Percentiles rank a stretch among this genome's conserved stretches.
Conservation (phyloP, 2,797 vertebrate species). For the Numenius phaeopus region DNA sequence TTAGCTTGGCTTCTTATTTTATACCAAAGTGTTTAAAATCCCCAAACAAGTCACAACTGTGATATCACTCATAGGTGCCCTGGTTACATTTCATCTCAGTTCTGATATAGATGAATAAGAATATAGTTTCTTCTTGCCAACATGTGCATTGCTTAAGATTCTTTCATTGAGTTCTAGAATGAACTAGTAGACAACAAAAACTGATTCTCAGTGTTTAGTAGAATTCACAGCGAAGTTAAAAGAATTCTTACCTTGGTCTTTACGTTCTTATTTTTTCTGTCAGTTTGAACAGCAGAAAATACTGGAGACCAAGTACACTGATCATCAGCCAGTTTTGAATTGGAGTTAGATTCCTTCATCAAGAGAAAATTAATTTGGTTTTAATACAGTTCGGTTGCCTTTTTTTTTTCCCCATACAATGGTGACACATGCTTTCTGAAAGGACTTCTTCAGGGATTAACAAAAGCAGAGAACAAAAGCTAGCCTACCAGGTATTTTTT, state of each 20-base stretch:
- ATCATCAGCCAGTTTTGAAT: constrained; percentile 12
- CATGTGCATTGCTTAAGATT: neutral
- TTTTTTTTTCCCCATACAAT: neutral
- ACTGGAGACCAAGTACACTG: neutral
- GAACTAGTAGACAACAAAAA: neutral
- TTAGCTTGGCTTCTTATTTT: neutral
- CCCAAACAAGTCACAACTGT: neutral
- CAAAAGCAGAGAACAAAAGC: neutral
- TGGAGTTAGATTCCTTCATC: constrained; percentile 69
- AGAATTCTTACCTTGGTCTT: constrained; percentile 73
- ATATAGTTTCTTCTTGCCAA: neutral
- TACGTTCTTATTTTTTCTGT: neutral
- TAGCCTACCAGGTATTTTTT: neutral
- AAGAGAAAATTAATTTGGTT: neutral
- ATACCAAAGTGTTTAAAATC: neutral
- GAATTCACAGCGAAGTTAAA: neutral
- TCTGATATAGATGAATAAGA: neutral
- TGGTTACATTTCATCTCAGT: neutral
- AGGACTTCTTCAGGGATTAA: neutral
- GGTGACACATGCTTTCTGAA: neutral
- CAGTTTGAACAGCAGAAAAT: constrained; percentile 26
- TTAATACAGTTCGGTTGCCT: neutral
- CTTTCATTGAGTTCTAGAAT: neutral
- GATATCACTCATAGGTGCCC: neutral
- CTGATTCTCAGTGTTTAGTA: neutral